A percentile compares a stretch with the other conserved stretches of the same genome.
phyloP scores from a whole-genome alignment of 2,797 vertebrate species.

The Emys orbicularis region DNA sequence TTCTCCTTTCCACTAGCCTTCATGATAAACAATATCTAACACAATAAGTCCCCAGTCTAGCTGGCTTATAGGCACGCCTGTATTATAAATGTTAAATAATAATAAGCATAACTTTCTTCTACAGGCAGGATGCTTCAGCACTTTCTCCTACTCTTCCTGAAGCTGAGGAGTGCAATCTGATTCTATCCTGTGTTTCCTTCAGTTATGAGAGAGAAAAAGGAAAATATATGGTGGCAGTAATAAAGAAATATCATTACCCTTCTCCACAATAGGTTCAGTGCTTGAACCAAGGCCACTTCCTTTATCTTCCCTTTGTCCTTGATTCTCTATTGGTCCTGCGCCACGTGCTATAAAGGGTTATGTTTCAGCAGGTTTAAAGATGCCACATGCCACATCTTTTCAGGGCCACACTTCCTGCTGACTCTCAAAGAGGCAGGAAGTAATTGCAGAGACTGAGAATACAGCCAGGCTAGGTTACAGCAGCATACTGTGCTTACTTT shows the following conservation, averaged over 20 bases:
- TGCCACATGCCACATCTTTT: neutral
- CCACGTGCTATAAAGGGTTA: neutral
- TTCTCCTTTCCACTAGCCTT: neutral
- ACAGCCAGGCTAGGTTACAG: neutral
- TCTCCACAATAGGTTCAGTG: neutral
- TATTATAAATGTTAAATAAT: neutral
- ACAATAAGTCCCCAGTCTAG: neutral
- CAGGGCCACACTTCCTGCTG: neutral
- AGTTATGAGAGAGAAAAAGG: neutral
- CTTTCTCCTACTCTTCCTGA: neutral
- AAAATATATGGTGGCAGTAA: neutral
- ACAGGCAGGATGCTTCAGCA: neutral
- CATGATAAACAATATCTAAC: neutral
- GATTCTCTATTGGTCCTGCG: neutral
- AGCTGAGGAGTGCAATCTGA: neutral
- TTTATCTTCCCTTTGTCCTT: neutral
- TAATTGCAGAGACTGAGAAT: neutral
- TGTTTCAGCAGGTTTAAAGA: neutral
- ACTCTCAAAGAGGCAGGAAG: neutral
- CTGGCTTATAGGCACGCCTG: neutral
- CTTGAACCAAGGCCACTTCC: neutral
- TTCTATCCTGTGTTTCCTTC: neutral
- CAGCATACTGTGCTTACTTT: neutral
- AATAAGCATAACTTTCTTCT: neutral
- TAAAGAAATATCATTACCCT: neutral